A percentile compares a stretch with the other conserved stretches of the same genome.
Conservation (phyloP, 2,113 vertebrate genomes). For the Vidua chalybeata region DNA sequence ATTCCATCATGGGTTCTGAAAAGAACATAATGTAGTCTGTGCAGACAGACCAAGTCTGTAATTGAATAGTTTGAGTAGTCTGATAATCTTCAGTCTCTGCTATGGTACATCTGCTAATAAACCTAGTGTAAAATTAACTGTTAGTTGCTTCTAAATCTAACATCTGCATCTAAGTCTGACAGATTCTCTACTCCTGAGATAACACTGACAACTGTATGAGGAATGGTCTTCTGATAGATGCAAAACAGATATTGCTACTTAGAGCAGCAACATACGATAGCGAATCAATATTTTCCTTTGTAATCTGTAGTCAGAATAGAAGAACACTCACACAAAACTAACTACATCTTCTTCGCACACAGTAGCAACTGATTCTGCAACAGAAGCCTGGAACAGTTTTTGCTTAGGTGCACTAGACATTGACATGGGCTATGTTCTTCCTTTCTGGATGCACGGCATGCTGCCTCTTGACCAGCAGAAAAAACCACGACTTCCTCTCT, state of each 20-base stretch:
- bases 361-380: background rate
- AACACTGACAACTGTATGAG: background rate
- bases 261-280: background rate
- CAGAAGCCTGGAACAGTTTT: background rate
- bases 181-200: background rate
- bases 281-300: background rate
- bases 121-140: background rate
- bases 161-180: background rate
- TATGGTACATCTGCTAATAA: background rate
- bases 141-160: background rate
- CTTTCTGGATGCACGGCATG: background rate
- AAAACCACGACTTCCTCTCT: background rate
- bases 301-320: background rate
- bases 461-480: background rate
- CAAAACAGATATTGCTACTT: background rate
- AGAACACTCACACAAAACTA: background rate
- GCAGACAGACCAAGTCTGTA: background rate
- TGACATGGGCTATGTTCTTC: background rate
- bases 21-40: background rate
- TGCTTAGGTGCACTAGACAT: background rate
- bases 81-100: background rate
- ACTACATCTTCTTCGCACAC: background rate
- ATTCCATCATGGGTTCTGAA: background rate
- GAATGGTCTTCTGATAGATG: background rate
- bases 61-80: background rate